Conservation (phyloP, 2,888 invertebrate genomes). For the Philereme transversata region DNA sequence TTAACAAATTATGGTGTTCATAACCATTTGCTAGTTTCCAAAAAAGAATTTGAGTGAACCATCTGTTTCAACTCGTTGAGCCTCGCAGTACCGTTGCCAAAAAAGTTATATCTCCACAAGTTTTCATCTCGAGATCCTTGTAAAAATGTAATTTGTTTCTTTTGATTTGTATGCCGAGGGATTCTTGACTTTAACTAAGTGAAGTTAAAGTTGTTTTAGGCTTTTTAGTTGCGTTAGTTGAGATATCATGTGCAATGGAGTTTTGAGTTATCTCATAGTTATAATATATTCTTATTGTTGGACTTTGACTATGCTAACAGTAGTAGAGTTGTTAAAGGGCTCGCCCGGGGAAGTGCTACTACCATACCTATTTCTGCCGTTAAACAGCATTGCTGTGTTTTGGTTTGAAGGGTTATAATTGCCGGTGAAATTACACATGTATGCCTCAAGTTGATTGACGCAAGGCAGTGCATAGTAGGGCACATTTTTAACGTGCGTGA, state of each 20-base stretch:
- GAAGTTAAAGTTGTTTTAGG: slow-evolving; percentile 22
- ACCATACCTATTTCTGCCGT: too few relatives aligned
- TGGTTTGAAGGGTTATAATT: too few relatives aligned
- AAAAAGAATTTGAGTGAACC: slow-evolving; percentile 4
- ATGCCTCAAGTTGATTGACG: too few relatives aligned
- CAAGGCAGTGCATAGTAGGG: too few relatives aligned
- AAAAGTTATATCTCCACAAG: slow-evolving; percentile 39
- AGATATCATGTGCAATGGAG: slow-evolving; percentile 14
- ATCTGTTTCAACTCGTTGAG: background rate
- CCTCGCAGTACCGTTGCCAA: slow-evolving; percentile 23
- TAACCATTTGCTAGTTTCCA: too few relatives aligned
- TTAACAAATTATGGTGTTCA: too few relatives aligned
- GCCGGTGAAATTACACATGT: too few relatives aligned
- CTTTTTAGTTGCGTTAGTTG: slow-evolving; percentile 37
- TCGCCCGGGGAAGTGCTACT: too few relatives aligned
- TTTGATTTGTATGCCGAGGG: slow-evolving; percentile 26
- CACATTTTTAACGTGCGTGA: too few relatives aligned
- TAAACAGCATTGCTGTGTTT: too few relatives aligned
- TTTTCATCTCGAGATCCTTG: slow-evolving; percentile 48
- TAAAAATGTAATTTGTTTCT: slow-evolving; percentile 56
- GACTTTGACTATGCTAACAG: too few relatives aligned
- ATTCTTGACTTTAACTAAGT: slow-evolving; percentile 10
- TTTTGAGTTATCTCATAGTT: slow-evolving; percentile 6
- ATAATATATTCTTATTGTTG: slow-evolving; percentile 1
- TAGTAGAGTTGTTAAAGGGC: too few relatives aligned